Conservation (phyloP, 2,797 vertebrate genomes). For the Takifugu rubripes region DNA sequence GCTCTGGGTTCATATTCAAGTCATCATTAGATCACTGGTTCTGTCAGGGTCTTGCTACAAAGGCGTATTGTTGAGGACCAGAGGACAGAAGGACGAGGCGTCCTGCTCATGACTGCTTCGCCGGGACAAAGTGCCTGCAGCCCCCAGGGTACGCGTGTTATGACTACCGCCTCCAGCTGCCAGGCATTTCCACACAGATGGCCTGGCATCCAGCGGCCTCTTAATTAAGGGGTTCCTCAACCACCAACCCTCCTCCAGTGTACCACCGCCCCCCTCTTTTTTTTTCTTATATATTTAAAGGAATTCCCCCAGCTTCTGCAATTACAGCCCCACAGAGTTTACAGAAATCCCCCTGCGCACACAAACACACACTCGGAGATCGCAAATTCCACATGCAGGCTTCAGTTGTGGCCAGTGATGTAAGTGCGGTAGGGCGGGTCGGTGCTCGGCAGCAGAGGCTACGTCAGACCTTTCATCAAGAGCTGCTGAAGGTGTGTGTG, state of each 20-base stretch:
- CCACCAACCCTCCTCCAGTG: constrained; percentile 34
- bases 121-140: constrained; percentile 26
- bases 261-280: constrained; percentile 19
- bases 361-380: constrained; percentile 25
- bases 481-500: too few species aligned
- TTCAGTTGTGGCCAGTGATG: constrained; percentile 55
- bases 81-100: too few species aligned
- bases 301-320: constrained; percentile 71
- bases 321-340: constrained; percentile 63
- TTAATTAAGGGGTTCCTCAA: constrained; percentile 74
- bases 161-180: constrained; percentile 67
- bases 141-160: constrained; percentile 48
- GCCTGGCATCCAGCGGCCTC: constrained; percentile 66
- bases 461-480: too few species aligned
- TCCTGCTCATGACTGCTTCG: constrained; percentile 28
- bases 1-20: constrained; percentile 25
- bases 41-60: too few species aligned
- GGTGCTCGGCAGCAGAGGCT: too few species aligned
- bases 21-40: not conserved
- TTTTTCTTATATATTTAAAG: constrained; percentile 60
- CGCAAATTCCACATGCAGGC: constrained; percentile 50
- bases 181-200: constrained; percentile 71
- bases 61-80: too few species aligned
- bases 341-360: constrained; percentile 30
- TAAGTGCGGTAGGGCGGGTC: constrained; percentile 51